Evolutionary conservation across 2,113 vertebrate species (phyloP), one percentile per base, ranked within the genome.

Genomic region (Thamnaconus septentrionalis): DNA sequence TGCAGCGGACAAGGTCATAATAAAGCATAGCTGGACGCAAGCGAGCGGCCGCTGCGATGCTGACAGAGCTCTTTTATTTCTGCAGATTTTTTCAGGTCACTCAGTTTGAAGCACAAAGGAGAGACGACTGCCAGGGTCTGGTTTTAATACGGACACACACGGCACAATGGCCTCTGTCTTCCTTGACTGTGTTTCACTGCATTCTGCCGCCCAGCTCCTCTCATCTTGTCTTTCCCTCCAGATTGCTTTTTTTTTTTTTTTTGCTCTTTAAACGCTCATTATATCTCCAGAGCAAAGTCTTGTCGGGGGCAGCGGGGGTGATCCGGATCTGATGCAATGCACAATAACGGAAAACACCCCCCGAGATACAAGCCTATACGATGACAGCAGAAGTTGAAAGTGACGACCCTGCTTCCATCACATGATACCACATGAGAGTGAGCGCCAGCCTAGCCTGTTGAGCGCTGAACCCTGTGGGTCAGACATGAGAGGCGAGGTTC

Each of bases 321-420:
- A 81, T 83, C 78, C 81, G 48, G 85, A 67, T 76, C 82, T 85
- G 85, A 91, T 82, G 87, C 80, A 84, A 86, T 69, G 83, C 72
- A 63, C 70, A 87, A 79, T 92, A 92, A 91, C 82, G 84, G 78
- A 87, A 90, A 93, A 87, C 90, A 92, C 87, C 67, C 77, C 74
- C 74, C 82, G 79, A 80, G 88, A 59, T 39, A 78, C 58, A 68
- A 10, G 64, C 41, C 61, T 75, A 67, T 73, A 56, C 72, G 80
- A 90, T 85, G 82, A 82, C 72, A 81, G 66, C 78, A 75, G 66
- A 80, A 87, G 87, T 88, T 88, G 71, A 85, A 76, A 87, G 78
- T 48, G 39, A 52, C 18, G 18, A 31, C 18, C 18, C 18, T 61
- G 71, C 57, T 42, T 56, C n/a, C 3, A n/a, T 44, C 47, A 18